Evolutionary conservation across 1,140 invertebrate genomes (phyloP).

Genomic region (Drosophila kanapiae): DNA sequence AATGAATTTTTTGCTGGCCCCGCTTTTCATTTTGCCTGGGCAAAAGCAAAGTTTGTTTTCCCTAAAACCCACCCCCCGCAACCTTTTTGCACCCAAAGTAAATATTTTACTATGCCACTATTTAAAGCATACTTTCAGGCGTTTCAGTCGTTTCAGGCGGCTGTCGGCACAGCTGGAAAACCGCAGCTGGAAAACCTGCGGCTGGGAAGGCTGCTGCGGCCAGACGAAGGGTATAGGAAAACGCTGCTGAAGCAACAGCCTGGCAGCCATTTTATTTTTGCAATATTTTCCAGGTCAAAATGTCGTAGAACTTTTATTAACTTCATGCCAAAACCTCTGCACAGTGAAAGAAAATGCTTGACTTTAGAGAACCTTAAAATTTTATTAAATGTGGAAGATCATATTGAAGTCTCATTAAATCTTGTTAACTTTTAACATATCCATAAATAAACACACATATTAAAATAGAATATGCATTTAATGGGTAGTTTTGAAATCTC

Average conservation of each 20-base stretch:
- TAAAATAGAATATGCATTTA: not conserved
- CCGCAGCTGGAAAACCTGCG: slow-evolving; percentile 46
- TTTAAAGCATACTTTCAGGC: slow-evolving; percentile 76
- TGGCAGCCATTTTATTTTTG: slow-evolving; percentile 77
- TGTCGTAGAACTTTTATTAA: slow-evolving; percentile 83
- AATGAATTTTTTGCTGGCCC: slow-evolving; percentile 76
- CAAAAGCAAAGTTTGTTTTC: slow-evolving; percentile 50
- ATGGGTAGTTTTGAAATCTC: not conserved
- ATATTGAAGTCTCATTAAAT: too few species aligned
- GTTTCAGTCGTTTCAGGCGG: slow-evolving; percentile 8
- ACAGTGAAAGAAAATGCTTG: not conserved
- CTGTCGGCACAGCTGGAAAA: slow-evolving; percentile 68
- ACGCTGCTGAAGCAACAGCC: slow-evolving; percentile 61
- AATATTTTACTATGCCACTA: slow-evolving; percentile 81
- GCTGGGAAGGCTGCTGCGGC: slow-evolving; percentile 9
- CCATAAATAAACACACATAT: too few species aligned
- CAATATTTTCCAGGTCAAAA: slow-evolving; percentile 81
- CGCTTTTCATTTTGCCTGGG: slow-evolving; percentile 56
- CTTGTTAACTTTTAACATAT: too few species aligned
- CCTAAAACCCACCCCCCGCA: slow-evolving; percentile 8
- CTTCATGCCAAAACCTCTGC: slow-evolving; percentile 42
- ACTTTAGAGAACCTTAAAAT: not conserved
- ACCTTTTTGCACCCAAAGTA: slow-evolving; percentile 72
- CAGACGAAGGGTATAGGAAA: slow-evolving; percentile 16
- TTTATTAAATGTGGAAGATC: not conserved